Evolutionary conservation across 2,888 invertebrate species (phyloP), one percentile per base, ranked within the genome.

Genomic region (Ceraclea dissimilis): DNA sequence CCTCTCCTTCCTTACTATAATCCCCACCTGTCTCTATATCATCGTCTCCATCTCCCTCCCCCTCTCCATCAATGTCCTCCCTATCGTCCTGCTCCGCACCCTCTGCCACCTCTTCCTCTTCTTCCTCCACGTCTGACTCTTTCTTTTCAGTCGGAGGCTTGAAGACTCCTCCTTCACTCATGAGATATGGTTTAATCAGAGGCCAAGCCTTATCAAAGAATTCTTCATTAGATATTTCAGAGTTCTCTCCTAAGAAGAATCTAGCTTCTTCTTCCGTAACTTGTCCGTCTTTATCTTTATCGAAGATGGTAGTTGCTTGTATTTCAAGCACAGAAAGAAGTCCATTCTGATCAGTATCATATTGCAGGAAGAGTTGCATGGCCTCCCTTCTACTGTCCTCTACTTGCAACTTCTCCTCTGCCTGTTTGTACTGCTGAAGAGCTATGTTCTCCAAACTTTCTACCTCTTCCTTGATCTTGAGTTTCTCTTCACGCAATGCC

Each of bases 261-360:
- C 81, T 83, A 0, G 91, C 87, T 76, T 98, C 97, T 57, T 94
- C 94, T 20, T 85, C 84, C 58, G 88, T 84, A 16, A 98, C 92
- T 65, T 82, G 82, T 8, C 95, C 96, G 77, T 96, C 88, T 59
- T 84, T 84, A 72, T 98, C 88, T 64, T 85, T 86, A 74, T 98
- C 98, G 74, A 98, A 92, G 2, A 13, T 39, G 65, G 80, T 77
- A 57, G 85, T 83, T 1, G 82, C 78, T 72, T 86, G 84, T 6
- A 91, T 68, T 74, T 88, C 91, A 55, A 76, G 73, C 48, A 84
- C 66, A 60, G 84, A 82, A 34, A 95, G 69, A 44, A 85, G 79
- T 49, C 84, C 86, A 76, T 94, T 90, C 61, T 79, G 75, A 74
- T 98, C 89, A 1, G 84, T 79, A 74, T 97, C 97, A 66, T 89